phyloP scores from a whole-genome alignment of 2,888 invertebrate species.

The Plebejus anna region DNA sequence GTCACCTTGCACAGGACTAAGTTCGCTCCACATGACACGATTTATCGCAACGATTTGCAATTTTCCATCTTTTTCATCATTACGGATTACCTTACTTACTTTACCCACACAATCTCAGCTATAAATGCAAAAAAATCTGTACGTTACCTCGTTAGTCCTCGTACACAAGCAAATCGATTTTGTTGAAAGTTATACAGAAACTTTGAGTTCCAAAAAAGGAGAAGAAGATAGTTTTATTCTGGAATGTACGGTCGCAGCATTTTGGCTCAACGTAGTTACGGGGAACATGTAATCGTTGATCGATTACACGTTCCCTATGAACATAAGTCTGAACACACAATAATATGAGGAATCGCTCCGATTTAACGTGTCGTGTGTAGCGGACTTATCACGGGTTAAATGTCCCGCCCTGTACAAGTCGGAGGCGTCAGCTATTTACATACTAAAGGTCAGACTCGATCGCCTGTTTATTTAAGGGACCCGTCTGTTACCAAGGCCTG shows the following conservation, averaged over 20 bases:
- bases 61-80: too few relatives aligned
- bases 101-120: too few relatives aligned
- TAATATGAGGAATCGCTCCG: background rate
- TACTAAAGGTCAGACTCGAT: slow-evolving; percentile 9
- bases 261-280: background rate
- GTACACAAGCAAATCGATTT: background rate
- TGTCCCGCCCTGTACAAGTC: background rate
- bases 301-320: background rate
- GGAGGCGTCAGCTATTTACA: slow-evolving; percentile 9
- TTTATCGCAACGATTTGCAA: background rate
- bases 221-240: background rate
- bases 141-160: too few relatives aligned
- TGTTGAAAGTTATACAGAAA: background rate
- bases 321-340: background rate
- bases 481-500: background rate
- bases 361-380: background rate
- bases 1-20: background rate
- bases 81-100: too few relatives aligned
- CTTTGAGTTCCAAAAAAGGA: background rate
- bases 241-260: too few relatives aligned
- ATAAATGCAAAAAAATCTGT: too few relatives aligned
- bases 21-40: background rate
- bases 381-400: background rate
- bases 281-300: background rate
- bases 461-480: background rate